Evolutionary conservation across 2,888 invertebrate species (phyloP).

Genomic region (Caenorhabditis sp.): DNA sequence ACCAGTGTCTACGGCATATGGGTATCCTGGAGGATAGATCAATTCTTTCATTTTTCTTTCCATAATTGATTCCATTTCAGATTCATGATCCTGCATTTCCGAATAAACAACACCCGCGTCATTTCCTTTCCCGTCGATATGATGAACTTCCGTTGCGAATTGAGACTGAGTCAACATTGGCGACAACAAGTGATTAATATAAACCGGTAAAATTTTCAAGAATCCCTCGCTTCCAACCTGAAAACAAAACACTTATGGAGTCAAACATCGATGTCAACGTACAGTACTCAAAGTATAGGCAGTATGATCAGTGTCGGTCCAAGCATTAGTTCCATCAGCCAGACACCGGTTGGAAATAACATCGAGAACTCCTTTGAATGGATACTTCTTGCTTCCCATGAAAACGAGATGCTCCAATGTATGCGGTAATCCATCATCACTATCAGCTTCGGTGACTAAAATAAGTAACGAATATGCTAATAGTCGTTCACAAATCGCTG

Average conservation of each 20-base stretch:
- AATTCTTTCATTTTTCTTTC: slow-evolving; percentile 48
- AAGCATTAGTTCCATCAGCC: slow-evolving; percentile 83
- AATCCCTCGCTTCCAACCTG: slow-evolving; percentile 83
- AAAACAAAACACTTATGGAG: slow-evolving; percentile 1
- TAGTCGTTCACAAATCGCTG: too few species aligned
- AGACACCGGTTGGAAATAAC: slow-evolving; percentile 80
- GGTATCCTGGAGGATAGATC: slow-evolving; percentile 81
- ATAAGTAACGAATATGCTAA: too few species aligned
- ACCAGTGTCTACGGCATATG: slow-evolving; percentile 86
- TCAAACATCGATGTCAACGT: too few species aligned
- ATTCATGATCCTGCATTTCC: slow-evolving; percentile 80
- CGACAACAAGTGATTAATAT: slow-evolving; percentile 86
- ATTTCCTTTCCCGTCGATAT: slow-evolving; percentile 85
- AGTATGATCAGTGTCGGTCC: slow-evolving; percentile 86
- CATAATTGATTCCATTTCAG: slow-evolving; percentile 68
- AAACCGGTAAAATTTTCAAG: slow-evolving; percentile 86
- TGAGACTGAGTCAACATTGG: slow-evolving; percentile 82
- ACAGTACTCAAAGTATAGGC: slow-evolving; percentile 87
- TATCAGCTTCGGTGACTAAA: slow-evolving; percentile 87
- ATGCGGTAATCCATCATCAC: slow-evolving; percentile 90
- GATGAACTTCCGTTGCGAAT: slow-evolving; percentile 89
- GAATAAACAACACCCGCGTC: slow-evolving; percentile 94
- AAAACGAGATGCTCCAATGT: slow-evolving; percentile 91
- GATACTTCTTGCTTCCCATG: slow-evolving; percentile 87
- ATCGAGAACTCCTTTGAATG: slow-evolving; percentile 77